Evolutionary conservation across 2,888 invertebrate species (phyloP).

Genomic region (Abrostola tripartita): DNA sequence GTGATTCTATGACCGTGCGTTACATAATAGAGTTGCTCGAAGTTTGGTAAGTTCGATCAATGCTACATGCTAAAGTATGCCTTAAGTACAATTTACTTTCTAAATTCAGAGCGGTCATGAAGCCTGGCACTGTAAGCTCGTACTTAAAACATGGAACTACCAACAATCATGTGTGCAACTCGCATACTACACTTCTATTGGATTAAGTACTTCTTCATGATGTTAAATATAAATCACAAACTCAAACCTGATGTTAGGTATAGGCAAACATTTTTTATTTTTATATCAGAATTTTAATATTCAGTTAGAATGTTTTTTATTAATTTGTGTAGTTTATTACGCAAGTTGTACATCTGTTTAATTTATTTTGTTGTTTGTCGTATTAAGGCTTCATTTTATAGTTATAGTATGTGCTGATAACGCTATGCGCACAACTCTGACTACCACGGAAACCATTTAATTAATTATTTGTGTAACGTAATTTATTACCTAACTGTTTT

Average conservation of each 20-base stretch:
- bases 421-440: background rate
- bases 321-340: constrained; percentile 57
- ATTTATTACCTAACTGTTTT: background rate
- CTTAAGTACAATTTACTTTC: too few species aligned
- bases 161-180: background rate
- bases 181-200: background rate
- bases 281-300: constrained; percentile 49
- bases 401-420: constrained; percentile 16
- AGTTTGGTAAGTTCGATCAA: too few species aligned
- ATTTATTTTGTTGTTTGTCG: constrained; percentile 57
- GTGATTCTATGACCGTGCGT: too few species aligned
- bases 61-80: too few species aligned
- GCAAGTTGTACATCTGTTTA: constrained; percentile 53
- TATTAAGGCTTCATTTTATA: constrained; percentile 47
- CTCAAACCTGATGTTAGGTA: constrained; percentile 32
- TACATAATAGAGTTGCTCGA: too few species aligned
- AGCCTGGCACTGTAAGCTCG: background rate
- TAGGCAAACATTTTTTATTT: constrained; percentile 41
- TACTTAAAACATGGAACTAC: background rate
- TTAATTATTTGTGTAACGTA: background rate
- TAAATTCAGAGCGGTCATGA: background rate
- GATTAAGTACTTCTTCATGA: constrained; percentile 8
- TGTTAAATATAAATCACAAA: constrained; percentile 29
- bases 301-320: constrained; percentile 51
- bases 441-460: constrained; percentile 18